These are phyloP conservation scores for Anarrhichthys ocellatus DNA, from an alignment of 2,113 vertebrate genomes.

Conservation along the genomic window DNA sequence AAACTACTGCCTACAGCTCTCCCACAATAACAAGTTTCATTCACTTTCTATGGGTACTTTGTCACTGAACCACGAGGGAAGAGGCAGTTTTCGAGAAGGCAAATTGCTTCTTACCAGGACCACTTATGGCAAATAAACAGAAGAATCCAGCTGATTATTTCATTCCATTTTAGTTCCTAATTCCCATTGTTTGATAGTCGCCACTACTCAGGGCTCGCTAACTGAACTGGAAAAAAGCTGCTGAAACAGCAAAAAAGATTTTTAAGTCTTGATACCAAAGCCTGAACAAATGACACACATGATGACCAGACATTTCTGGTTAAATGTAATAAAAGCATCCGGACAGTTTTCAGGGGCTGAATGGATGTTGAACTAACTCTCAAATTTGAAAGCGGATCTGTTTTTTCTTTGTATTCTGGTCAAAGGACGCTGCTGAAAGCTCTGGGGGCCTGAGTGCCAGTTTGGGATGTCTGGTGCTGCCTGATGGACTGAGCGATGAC, in stretches of 20 bases:
- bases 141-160: neutral
- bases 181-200: neutral
- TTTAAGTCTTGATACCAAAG: constrained; percentile 17
- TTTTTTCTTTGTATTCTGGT: constrained; percentile 40
- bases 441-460: neutral
- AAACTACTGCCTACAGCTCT: neutral
- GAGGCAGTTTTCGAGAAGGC: neutral
- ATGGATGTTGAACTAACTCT: constrained; percentile 20
- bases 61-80: neutral
- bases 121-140: constrained; percentile 14
- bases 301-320: constrained; percentile 17
- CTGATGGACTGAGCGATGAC: constrained; percentile 33
- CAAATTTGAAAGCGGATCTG: constrained; percentile 9
- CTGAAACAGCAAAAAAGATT: constrained; percentile 5
- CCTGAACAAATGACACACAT: neutral
- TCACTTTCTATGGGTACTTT: neutral
- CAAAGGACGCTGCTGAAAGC: constrained; percentile 51
- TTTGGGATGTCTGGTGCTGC: constrained; percentile 4
- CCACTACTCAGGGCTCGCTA: neutral
- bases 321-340: constrained; percentile 25
- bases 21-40: neutral
- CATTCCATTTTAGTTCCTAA: neutral
- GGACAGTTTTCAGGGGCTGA: neutral
- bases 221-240: neutral
- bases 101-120: constrained; percentile 11